Base-by-base conservation (phyloP, 2,113 vertebrate genomes). In the Salvelinus sp. region DNA sequence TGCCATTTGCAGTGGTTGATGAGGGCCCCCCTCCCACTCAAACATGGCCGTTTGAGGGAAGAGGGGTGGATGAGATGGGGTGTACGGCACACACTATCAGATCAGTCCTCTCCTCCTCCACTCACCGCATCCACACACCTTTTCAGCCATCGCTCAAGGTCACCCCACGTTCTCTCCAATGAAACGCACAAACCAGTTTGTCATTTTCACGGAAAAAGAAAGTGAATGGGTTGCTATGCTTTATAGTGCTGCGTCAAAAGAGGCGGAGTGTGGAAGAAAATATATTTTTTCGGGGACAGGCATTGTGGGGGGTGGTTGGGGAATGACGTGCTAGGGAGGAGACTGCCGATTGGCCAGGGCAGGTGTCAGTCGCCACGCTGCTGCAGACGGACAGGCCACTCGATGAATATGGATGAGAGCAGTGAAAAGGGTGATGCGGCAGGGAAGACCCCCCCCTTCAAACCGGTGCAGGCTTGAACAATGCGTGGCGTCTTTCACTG, bases 341-440 rank as follows among this genome's bases (percentile, higher is more conserved):
- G 78, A 80, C 74, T 48, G 7, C 68, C 73, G 81, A 92, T 92
- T 92, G 91, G 91, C 70, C 69, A 6, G 66, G 72, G 1, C 22
- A 70, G 79, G 79, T 62, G 89, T 88, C 91, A 89, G 83, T 92
- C 90, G 78, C 82, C 82, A 73, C 0, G 81, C 77, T 89, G 84
- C 90, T 88, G 90, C 91, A 92, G 91, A 92, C 85, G 86, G 91
- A 92, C 90, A 87, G 89, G 90, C 88, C 83, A 91, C 90, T 92
- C 91, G 91, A 92, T 92, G 91, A 92, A 92, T 92, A 92, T 92
- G 91, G 91, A 92, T 92, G 90, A 92, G 91, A 92, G 88, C 91
- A 90, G 90, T 91, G 88, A 92, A 90, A 92, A 90, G 91, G 91
- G 90, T 92, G 91, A 92, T 92, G 91, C 91, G 91, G 91, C 91